Evolutionary conservation across 2,113 vertebrate genomes (phyloP).

Genomic region (Echinops telfairi): DNA sequence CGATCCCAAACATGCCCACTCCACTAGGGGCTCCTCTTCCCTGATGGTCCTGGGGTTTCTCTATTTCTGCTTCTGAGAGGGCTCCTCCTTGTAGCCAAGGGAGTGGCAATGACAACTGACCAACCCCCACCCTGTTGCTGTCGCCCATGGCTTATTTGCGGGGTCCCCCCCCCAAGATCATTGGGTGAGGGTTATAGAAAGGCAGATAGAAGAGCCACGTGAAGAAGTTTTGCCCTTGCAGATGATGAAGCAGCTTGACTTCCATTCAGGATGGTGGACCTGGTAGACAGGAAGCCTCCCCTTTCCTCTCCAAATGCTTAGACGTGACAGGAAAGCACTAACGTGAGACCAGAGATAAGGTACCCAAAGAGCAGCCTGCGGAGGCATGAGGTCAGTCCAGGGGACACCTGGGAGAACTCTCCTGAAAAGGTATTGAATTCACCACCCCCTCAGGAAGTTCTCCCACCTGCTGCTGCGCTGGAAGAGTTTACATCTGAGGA

Average conservation of each 20-base stretch:
- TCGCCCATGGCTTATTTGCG: too few relatives aligned
- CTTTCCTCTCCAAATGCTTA: neutral
- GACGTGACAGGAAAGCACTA: neutral
- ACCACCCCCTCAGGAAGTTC: neutral
- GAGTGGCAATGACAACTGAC: too few relatives aligned
- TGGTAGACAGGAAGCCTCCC: neutral
- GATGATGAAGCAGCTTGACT: neutral
- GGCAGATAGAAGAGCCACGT: too few relatives aligned
- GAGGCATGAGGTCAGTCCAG: neutral
- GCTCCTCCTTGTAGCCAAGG: too few relatives aligned
- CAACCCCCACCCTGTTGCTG: too few relatives aligned
- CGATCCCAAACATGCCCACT: too few relatives aligned
- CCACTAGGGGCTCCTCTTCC: too few relatives aligned
- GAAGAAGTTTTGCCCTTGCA: too few relatives aligned
- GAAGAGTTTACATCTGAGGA: conserved; percentile 19
- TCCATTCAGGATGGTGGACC: neutral
- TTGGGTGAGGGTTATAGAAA: too few relatives aligned
- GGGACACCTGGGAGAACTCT: neutral
- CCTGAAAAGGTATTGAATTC: neutral
- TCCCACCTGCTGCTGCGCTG: neutral
- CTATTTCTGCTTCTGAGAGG: too few relatives aligned
- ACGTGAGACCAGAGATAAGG: neutral
- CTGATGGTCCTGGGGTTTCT: too few relatives aligned
- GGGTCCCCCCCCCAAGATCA: too few relatives aligned
- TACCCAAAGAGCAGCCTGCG: neutral